Evolutionary conservation across 2,888 invertebrate species (phyloP), one percentile per base, ranked within the genome.

Genomic region (Pristionchus japonicus): DNA sequence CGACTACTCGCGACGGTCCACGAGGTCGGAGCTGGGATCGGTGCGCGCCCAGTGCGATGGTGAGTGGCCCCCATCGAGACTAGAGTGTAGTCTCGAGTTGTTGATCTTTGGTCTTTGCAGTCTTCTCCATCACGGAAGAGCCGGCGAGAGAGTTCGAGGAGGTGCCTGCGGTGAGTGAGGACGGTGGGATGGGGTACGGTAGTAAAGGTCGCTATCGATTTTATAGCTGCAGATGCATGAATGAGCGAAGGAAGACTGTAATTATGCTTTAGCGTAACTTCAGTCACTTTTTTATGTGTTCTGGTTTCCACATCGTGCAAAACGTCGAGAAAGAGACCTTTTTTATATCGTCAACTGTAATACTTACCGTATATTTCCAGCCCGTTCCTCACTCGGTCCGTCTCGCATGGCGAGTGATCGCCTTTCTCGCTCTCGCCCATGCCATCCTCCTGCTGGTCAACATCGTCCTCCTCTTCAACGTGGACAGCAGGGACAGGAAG

Each of bases 91-190:
- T 64, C 27, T 64, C 23, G 27, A 64, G 3, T 27, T 64, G 61
- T 23, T 40, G 70, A 7, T 37, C 4, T 70, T 40, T 27, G 77
- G 27, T 47, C 77, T 77, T 77, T 77, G 23, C 77, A 77, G 77
- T 77, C 77, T 77, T 77, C 77, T 77, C 77, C 77, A 77, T 77
- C 77, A 77, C 77, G n/a, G 27, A 43, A n/a, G 77, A 77, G 27
- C 77, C 77, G 23, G 77, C 77, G n/a, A 77, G 40, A n/a, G 77
- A 77, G 43, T 77, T 77, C 77, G 77, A 77, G 43, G 77, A 77
- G 43, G 77, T 43, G 27, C 77, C 77, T 27, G 77, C 77, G 43
- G 77, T 77, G 77, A 77, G 77, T 77, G n/a, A n/a, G n/a, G n/a
- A 77, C 77, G 40, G 77, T 77, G 47, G 74, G 0, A 20, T 27